A percentile compares a stretch with the other conserved stretches of the same genome.
Evolutionary conservation across 2,113 vertebrate genomes (phyloP).

Genomic region (Pithys albifrons): DNA sequence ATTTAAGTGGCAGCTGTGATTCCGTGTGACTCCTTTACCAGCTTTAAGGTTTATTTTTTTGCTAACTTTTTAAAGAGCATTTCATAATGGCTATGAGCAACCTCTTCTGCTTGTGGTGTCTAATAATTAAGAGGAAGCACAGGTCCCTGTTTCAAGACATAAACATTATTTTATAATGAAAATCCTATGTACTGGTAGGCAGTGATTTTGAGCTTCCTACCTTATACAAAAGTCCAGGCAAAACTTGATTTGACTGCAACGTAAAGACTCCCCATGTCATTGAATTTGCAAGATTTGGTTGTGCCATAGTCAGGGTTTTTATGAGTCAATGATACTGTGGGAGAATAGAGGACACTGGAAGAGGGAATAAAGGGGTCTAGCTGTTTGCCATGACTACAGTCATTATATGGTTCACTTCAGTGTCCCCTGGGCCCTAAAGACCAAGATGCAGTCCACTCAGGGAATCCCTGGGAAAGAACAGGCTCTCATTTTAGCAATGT

Average conservation of each 20-base stretch:
- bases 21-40: constrained; percentile 43
- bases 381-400: background rate
- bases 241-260: background rate
- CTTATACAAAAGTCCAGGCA: background rate
- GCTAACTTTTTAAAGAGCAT: background rate
- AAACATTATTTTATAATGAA: background rate
- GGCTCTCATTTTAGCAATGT: background rate
- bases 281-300: background rate
- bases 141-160: background rate
- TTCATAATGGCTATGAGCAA: background rate
- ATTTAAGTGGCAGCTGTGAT: constrained; percentile 61
- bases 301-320: background rate
- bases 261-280: fast-evolving
- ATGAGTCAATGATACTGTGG: fast-evolving
- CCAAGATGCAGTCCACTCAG: fast-evolving
- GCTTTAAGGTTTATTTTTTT: constrained; percentile 48
- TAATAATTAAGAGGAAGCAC: background rate
- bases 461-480: background rate
- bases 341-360: background rate
- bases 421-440: background rate
- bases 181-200: background rate
- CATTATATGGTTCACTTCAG: background rate
- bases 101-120: background rate
- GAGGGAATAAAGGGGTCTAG: fast-evolving
- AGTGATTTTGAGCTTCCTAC: background rate